Conservation (phyloP, 2,888 invertebrate genomes). For the Athrips mouffetella region DNA sequence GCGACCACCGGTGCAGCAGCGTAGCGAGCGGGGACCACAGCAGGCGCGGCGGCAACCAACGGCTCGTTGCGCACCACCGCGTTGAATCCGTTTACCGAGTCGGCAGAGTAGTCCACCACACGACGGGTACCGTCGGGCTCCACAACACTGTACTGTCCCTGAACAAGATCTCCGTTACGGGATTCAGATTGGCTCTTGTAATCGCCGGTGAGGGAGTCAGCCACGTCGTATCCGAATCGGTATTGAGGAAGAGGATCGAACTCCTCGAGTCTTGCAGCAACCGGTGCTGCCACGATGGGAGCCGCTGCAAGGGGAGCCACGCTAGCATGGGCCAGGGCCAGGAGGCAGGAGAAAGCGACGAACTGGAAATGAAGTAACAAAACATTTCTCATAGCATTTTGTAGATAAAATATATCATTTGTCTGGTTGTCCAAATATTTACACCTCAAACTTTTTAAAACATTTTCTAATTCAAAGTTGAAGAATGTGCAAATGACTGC, state of each 20-base stretch:
- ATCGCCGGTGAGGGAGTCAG: slow-evolving; percentile 61
- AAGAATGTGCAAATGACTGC: not conserved
- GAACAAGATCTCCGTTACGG: slow-evolving; percentile 73
- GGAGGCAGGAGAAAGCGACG: slow-evolving; percentile 53
- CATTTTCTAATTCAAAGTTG: too few relatives aligned
- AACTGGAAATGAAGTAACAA: slow-evolving; percentile 38
- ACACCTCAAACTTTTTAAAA: too few relatives aligned
- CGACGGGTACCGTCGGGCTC: slow-evolving; percentile 64
- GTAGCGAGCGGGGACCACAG: slow-evolving; percentile 25
- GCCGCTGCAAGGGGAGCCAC: slow-evolving; percentile 21
- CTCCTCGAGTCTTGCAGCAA: slow-evolving; percentile 50
- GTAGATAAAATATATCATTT: too few relatives aligned
- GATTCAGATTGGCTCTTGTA: slow-evolving; percentile 67
- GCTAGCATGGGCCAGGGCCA: slow-evolving; percentile 50
- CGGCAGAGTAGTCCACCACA: slow-evolving; percentile 57
- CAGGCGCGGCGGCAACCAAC: slow-evolving; percentile 44
- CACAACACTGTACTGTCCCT: slow-evolving; percentile 57
- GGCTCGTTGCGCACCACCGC: slow-evolving; percentile 60
- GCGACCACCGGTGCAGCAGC: slow-evolving; percentile 24
- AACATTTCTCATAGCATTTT: too few relatives aligned
- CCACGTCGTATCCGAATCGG: slow-evolving; percentile 60
- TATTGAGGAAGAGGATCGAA: slow-evolving; percentile 80
- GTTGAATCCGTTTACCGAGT: slow-evolving; percentile 60
- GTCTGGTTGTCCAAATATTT: too few relatives aligned
- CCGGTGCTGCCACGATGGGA: slow-evolving; percentile 24